phyloP scores from a whole-genome alignment of 2,113 vertebrate genomes.

The Catharus bicknelli region DNA sequence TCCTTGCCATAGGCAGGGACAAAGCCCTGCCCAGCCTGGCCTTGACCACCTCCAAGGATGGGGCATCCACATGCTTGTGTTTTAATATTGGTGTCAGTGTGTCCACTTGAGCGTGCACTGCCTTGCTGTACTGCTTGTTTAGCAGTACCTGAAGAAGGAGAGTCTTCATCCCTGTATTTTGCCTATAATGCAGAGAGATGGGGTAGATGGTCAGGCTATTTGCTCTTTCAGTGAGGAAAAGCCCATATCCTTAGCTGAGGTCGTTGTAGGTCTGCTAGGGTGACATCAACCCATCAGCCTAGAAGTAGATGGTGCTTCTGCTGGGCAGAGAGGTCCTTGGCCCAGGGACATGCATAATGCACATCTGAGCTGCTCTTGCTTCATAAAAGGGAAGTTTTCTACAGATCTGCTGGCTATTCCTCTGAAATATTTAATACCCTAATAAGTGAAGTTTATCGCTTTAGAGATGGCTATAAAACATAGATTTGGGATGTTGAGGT shows the following conservation, averaged over 20 bases:
- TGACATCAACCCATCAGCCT: background rate
- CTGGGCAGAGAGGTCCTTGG: background rate
- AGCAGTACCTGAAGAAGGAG: background rate
- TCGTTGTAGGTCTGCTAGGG: background rate
- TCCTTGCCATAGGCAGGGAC: background rate
- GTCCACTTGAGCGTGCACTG: accelerated
- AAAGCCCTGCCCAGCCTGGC: background rate
- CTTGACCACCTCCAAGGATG: background rate
- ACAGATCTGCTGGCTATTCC: background rate
- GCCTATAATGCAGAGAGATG: background rate
- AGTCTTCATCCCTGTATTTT: background rate
- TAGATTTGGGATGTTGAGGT: background rate
- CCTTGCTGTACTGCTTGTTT: background rate
- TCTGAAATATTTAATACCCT: background rate
- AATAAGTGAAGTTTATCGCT: background rate
- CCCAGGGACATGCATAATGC: background rate
- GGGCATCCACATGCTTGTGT: background rate
- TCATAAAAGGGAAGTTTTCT: background rate
- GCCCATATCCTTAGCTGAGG: background rate
- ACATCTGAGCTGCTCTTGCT: background rate
- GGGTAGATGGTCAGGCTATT: background rate
- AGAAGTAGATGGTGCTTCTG: background rate
- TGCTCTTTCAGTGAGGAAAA: background rate
- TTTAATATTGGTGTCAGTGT: background rate
- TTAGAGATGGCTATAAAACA: background rate